phyloP scores from a whole-genome alignment of 2,888 invertebrate species.

The Agriopis marginaria region DNA sequence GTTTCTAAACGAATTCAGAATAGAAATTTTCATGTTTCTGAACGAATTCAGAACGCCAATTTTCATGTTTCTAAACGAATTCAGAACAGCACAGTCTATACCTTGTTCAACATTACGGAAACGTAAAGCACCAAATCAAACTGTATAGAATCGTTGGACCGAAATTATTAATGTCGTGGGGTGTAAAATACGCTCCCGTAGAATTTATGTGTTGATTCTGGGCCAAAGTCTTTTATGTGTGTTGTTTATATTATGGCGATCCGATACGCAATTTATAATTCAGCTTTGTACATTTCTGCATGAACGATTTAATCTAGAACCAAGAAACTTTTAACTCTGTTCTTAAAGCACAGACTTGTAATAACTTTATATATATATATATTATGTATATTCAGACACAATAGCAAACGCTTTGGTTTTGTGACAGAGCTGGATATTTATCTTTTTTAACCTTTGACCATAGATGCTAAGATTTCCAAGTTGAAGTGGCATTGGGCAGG shows the following conservation, averaged over 20 bases:
- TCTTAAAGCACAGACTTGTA: no score
- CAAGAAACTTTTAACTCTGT: neutral
- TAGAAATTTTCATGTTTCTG: no score
- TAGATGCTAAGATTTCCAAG: no score
- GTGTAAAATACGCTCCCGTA: slow-evolving; percentile 29
- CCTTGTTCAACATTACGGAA: slow-evolving; percentile 5
- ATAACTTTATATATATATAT: no score
- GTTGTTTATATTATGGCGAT: slow-evolving; percentile 29
- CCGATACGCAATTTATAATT: slow-evolving; percentile 26
- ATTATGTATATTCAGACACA: no score
- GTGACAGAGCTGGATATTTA: no score
- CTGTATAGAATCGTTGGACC: slow-evolving; percentile 26
- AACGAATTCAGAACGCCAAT: no score
- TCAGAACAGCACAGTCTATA: neutral
- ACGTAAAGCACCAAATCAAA: slow-evolving; percentile 25
- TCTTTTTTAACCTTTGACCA: no score
- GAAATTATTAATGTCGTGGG: slow-evolving; percentile 35
- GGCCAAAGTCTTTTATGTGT: slow-evolving; percentile 29
- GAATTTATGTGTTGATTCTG: slow-evolving; percentile 37
- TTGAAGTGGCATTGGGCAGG: no score
- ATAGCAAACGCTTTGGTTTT: no score
- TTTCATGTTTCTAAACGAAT: neutral
- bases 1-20: no score
- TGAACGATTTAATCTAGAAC: neutral
- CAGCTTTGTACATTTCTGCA: slow-evolving; percentile 1